Evolutionary conservation across 2,113 vertebrate species (phyloP).

Genomic region (Euleptes europaea): DNA sequence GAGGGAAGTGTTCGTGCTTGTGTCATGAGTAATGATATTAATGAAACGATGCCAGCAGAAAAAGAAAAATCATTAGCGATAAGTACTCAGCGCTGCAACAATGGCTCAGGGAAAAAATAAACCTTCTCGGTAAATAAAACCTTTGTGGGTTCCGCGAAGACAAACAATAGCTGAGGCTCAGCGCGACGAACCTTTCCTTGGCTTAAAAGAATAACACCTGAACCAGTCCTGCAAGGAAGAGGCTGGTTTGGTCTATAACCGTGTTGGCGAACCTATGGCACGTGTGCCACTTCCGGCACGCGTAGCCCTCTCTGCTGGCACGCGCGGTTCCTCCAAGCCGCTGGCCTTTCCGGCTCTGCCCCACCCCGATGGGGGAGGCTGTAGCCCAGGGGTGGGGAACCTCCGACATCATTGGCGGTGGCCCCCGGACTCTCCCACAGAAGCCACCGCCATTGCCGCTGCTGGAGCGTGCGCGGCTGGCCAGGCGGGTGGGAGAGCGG

Average conservation of each 20-base stretch:
- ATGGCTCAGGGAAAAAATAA: neutral
- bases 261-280: too few relatives aligned
- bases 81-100: neutral
- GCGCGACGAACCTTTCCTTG: neutral
- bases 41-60: neutral
- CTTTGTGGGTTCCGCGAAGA: neutral
- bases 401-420: too few relatives aligned
- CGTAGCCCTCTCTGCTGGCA: too few relatives aligned
- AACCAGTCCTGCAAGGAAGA: neutral
- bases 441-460: too few relatives aligned
- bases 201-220: neutral
- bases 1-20: neutral
- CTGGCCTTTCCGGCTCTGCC: too few relatives aligned
- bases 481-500: too few relatives aligned
- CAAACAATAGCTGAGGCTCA: slow-evolving; percentile 6
- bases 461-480: too few relatives aligned
- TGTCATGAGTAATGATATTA: neutral
- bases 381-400: too few relatives aligned
- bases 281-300: too few relatives aligned
- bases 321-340: too few relatives aligned
- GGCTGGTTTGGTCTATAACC: neutral
- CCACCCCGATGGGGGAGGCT: too few relatives aligned
- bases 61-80: neutral
- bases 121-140: neutral
- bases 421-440: too few relatives aligned